Evolutionary conservation across 2,797 vertebrate species (phyloP).

Genomic region (Tragopan temminckii): DNA sequence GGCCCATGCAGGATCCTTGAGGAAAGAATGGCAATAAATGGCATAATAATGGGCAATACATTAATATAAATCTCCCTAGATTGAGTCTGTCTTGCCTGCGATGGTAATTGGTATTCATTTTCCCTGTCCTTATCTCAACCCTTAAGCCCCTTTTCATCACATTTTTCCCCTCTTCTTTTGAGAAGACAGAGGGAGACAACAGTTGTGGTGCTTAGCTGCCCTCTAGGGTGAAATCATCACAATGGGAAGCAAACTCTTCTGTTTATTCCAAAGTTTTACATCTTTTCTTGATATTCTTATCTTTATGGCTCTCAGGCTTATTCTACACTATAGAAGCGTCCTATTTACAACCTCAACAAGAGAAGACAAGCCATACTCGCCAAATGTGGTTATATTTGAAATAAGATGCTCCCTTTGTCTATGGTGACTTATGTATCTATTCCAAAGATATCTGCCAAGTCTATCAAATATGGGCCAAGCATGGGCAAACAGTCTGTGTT

Average conservation of each 20-base stretch:
- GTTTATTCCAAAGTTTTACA: neutral
- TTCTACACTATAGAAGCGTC: neutral
- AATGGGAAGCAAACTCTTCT: neutral
- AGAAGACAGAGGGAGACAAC: neutral
- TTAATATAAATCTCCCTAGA: neutral
- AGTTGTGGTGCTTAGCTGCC: neutral
- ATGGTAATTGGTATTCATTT: neutral
- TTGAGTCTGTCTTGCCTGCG: neutral
- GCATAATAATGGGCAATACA: neutral
- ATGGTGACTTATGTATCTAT: neutral
- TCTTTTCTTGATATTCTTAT: neutral
- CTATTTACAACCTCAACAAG: neutral
- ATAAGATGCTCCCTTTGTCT: neutral
- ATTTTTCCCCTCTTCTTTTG: neutral
- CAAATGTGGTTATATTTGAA: conserved; percentile 1
- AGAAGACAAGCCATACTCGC: neutral
- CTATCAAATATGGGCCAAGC: conserved; percentile 26
- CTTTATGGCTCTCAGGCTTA: neutral
- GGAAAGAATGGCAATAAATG: neutral
- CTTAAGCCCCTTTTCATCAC: neutral
- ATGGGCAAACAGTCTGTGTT: conserved; percentile 20
- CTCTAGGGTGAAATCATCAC: neutral
- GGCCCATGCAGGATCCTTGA: neutral
- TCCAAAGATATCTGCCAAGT: conserved; percentile 43
- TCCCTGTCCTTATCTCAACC: neutral